Evolutionary conservation across 2,888 invertebrate species (phyloP).

Genomic region (Hirtodrosophila cameraria): DNA sequence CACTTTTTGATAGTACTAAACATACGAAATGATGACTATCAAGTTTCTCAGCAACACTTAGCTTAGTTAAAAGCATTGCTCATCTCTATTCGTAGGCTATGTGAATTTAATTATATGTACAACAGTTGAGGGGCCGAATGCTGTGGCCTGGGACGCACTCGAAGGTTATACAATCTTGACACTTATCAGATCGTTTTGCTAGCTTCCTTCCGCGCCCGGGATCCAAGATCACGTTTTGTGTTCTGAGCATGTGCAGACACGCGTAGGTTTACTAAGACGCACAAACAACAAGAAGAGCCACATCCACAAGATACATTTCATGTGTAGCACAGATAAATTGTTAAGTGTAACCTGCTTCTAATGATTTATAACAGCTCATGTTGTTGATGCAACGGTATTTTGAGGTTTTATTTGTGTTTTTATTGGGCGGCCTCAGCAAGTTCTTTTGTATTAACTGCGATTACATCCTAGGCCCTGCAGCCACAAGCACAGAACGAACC

Average conservation of each 20-base stretch:
- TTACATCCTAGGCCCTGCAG: slow-evolving; percentile 26
- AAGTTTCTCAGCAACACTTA: too few relatives aligned
- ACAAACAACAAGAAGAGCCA: too few relatives aligned
- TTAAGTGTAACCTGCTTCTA: slow-evolving; percentile 72
- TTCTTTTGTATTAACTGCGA: slow-evolving; percentile 33
- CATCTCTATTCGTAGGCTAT: slow-evolving; percentile 42
- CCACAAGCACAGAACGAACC: slow-evolving; percentile 27
- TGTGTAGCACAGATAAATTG: slow-evolving; percentile 74
- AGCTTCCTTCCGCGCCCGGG: slow-evolving; percentile 67
- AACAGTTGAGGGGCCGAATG: slow-evolving; percentile 24
- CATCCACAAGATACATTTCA: slow-evolving; percentile 74
- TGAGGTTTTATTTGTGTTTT: slow-evolving; percentile 61
- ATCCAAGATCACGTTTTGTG: slow-evolving; percentile 48
- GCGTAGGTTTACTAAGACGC: slow-evolving; percentile 72
- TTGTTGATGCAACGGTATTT: slow-evolving; percentile 63
- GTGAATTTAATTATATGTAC: slow-evolving; percentile 63
- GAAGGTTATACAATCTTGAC: slow-evolving; percentile 79
- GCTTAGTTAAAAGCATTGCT: too few relatives aligned
- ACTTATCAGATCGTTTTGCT: slow-evolving; percentile 78
- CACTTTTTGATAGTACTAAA: too few relatives aligned
- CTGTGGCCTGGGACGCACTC: slow-evolving; percentile 49
- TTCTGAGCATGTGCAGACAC: slow-evolving; percentile 76
- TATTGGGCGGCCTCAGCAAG: slow-evolving; percentile 27
- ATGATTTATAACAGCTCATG: slow-evolving; percentile 66
- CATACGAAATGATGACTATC: too few relatives aligned